Evolutionary conservation across 35 echinoderm and acorn worm genomes (phyloP), one percentile per base, ranked within the genome.

Genomic region (Strongylocentrotus purpuratus): DNA sequence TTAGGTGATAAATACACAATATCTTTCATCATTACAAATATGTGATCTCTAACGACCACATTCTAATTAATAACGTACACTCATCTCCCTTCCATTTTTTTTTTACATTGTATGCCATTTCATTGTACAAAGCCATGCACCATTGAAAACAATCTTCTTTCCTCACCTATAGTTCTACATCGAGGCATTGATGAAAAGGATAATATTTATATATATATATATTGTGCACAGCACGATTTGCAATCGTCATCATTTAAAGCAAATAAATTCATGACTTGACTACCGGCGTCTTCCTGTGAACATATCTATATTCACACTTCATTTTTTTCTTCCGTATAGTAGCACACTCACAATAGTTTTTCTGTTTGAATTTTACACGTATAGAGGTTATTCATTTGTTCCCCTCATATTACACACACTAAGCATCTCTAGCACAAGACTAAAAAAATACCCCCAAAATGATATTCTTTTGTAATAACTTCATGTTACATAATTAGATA

Each of bases 221-320:
- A 33, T 41, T 89, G 91, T 93, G 91, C 91, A 50, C 91, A 93
- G 91, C 91, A 93, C 91, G 48, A 58, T 47, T 93, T 58, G 48
- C 91, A 47, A 47, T 93, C 46, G 45, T 93, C 48, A 32, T 93
- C 31, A 28, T 93, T 93, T 17, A 93, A 50, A 55, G 91, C 91
- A 93, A 93, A 93, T 93, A 93, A 93, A 89, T 46, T 93, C 46
- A 93, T 50, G 11, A 50, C 41, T 93, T 93, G 91, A 93, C 91
- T 93, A 93, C 91, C 91, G 17, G 91, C 91, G 91, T 93, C 91
- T 33, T 48, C 91, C 91, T 28, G 46, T 93, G 31, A 33, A 89
- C 32, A 93, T 15, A 46, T 46, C 18, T 22, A 58, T 32, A 93
- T 93, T 58, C 91, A 93, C 9, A 93, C 46, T 58, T 93, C 5